Evolutionary conservation across 2,888 invertebrate genomes (phyloP).

Genomic region (Papilio protenor): DNA sequence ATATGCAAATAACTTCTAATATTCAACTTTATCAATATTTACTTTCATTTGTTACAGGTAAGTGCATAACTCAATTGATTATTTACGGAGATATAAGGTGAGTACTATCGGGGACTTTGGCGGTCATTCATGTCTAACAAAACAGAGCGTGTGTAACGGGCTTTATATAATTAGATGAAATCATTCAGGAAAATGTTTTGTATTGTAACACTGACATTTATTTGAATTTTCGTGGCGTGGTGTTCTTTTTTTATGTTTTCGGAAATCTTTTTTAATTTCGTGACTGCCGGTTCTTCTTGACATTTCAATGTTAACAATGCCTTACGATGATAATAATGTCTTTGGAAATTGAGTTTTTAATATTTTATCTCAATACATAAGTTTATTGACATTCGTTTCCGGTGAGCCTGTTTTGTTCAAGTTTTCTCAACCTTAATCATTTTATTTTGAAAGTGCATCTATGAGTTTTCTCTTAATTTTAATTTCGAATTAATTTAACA

Average conservation of each 20-base stretch:
- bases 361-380: not conserved
- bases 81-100: slow-evolving; percentile 40
- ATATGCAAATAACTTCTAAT: too few species aligned
- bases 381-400: not conserved
- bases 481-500: too few species aligned
- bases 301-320: not conserved
- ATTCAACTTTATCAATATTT: slow-evolving; percentile 45
- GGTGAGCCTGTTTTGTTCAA: not conserved
- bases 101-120: not conserved
- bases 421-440: too few species aligned
- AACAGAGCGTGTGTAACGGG: too few species aligned
- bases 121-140: too few species aligned
- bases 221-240: too few species aligned
- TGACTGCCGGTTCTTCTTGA: not conserved
- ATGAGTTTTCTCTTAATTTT: too few species aligned
- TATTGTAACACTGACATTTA: too few species aligned
- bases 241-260: not conserved
- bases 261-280: not conserved
- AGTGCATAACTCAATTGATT: slow-evolving; percentile 32
- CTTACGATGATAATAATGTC: not conserved
- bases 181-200: too few species aligned
- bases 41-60: slow-evolving; percentile 41
- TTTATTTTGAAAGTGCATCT: too few species aligned
- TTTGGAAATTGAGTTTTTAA: not conserved
- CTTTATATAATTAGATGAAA: too few species aligned